Conservation (phyloP, 92 coral and sea anemone species). For the Phenganax subtilis region DNA sequence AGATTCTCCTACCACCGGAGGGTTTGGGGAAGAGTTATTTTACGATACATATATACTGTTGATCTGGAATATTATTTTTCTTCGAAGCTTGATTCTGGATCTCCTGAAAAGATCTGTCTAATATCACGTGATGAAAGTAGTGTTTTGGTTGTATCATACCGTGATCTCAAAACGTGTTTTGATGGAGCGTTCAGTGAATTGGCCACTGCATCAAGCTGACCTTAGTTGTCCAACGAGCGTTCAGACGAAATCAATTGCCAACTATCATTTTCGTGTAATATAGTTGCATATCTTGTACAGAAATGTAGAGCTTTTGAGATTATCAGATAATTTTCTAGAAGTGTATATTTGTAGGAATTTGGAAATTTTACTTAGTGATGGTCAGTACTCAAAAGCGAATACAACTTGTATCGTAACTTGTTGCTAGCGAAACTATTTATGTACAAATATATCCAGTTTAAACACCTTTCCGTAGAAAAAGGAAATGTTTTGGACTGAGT, state of each 20-base stretch:
- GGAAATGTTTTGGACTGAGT: neutral
- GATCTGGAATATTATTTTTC: neutral
- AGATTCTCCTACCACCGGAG: too few relatives aligned
- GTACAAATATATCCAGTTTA: conserved; percentile 4
- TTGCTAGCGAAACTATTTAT: conserved; percentile 15
- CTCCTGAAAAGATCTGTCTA: conserved; percentile 85
- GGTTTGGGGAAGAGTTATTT: too few relatives aligned
- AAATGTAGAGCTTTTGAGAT: conserved; percentile 1
- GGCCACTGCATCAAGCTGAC: conserved; percentile 19
- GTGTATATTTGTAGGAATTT: conserved; percentile 39
- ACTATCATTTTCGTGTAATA: conserved; percentile 11
- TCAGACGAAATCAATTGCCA: neutral
- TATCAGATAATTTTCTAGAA: conserved; percentile 26
- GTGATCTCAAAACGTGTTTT: conserved; percentile 83
- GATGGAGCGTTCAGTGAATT: conserved; percentile 89
- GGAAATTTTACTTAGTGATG: conserved; percentile 29
- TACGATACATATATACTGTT: too few relatives aligned
- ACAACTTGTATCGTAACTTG: neutral
- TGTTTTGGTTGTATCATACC: conserved; percentile 83
- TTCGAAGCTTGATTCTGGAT: conserved; percentile 85
- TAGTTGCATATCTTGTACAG: conserved; percentile 27
- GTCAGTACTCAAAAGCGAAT: conserved; percentile 4
- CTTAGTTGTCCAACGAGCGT: neutral
- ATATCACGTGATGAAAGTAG: conserved; percentile 95
- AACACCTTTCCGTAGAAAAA: neutral